phyloP scores from a whole-genome alignment of 1,140 invertebrate genomes.

The Agrypnia vestita region DNA sequence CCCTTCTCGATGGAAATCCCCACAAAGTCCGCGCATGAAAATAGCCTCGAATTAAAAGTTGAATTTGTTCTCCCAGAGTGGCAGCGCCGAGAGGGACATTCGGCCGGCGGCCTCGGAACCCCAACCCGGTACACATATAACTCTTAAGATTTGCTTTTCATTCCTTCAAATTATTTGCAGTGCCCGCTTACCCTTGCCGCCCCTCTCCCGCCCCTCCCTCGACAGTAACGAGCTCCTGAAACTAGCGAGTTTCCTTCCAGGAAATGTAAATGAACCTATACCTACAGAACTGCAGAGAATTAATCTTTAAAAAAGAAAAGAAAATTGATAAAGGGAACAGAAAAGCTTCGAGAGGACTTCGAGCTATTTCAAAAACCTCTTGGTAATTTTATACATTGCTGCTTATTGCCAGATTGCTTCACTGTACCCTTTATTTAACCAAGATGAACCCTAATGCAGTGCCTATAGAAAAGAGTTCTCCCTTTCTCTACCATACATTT shows the following conservation, averaged over 20 bases:
- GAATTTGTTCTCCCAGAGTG: slow-evolving; percentile 46
- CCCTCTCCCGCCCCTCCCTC: slow-evolving; percentile 29
- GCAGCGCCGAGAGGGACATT: not conserved
- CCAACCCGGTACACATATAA: slow-evolving; percentile 45
- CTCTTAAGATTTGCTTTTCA: slow-evolving; percentile 56
- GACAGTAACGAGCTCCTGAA: slow-evolving; percentile 50
- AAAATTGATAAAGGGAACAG: too few relatives aligned
- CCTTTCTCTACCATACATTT: too few relatives aligned
- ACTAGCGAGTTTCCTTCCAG: slow-evolving; percentile 55
- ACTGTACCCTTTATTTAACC: too few relatives aligned
- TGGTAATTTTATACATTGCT: too few relatives aligned
- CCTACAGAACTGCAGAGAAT: too few relatives aligned
- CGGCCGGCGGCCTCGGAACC: slow-evolving; percentile 17
- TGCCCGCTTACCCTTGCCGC: slow-evolving; percentile 40
- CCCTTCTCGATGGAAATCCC: not conserved
- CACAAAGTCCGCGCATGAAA: slow-evolving; percentile 36
- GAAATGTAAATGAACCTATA: slow-evolving; percentile 59
- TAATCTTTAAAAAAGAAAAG: too few relatives aligned
- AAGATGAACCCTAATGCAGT: too few relatives aligned
- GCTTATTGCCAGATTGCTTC: too few relatives aligned
- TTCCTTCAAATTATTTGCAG: slow-evolving; percentile 57
- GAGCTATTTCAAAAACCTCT: too few relatives aligned
- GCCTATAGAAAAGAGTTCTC: too few relatives aligned
- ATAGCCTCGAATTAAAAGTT: slow-evolving; percentile 51
- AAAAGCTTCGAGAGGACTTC: too few relatives aligned